A percentile compares a stretch with the other conserved stretches of the same genome.
These are phyloP conservation scores for Tolypeutes matacus DNA, from an alignment of 2,797 vertebrate genomes.

Conservation along the genomic window DNA sequence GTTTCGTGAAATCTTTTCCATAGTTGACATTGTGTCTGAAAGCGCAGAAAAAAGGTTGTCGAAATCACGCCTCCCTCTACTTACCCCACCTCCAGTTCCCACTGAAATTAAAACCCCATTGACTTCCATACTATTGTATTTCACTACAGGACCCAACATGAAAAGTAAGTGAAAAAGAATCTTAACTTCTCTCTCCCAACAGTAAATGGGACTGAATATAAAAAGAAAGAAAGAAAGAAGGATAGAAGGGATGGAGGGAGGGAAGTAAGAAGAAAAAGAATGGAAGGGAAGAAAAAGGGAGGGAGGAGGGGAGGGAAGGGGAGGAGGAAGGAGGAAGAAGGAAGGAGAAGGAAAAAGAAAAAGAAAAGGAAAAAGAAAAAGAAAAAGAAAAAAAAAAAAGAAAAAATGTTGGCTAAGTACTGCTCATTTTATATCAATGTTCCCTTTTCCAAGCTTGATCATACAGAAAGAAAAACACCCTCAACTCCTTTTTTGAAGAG, in stretches of 20 bases:
- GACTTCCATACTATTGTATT: neutral
- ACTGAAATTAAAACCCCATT: neutral
- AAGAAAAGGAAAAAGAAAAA: too few species aligned
- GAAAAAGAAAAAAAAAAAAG: neutral
- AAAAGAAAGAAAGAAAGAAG: too few species aligned
- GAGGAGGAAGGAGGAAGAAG: too few species aligned
- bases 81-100: neutral
- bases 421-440: constrained; percentile 45
- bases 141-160: neutral
- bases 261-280: too few species aligned
- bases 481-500: constrained; percentile 26
- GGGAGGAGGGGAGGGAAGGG: too few species aligned
- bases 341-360: too few species aligned
- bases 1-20: neutral
- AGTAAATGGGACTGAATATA: neutral
- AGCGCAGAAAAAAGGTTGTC: neutral
- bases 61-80: neutral
- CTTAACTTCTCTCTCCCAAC: neutral
- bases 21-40: neutral
- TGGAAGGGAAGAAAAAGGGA: too few species aligned
- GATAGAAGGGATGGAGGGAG: too few species aligned
- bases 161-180: neutral
- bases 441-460: constrained; percentile 33
- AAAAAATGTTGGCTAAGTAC: neutral
- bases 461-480: neutral